Conservation (phyloP, 2,113 vertebrate genomes). For the Festucalex cinctus region DNA sequence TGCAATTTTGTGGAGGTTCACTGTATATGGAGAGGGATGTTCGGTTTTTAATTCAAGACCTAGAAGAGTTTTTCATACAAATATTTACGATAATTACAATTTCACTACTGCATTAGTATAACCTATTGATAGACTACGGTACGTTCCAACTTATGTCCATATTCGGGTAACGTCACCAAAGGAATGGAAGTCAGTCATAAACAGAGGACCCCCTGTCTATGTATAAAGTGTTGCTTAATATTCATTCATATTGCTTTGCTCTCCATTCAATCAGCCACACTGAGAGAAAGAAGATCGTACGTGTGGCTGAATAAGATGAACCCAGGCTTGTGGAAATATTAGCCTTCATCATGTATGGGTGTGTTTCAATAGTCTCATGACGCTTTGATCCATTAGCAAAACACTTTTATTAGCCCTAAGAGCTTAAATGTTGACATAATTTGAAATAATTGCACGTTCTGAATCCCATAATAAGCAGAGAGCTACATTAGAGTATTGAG, state of each 20-base stretch:
- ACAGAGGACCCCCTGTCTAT: neutral
- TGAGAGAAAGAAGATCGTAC: conserved; percentile 18
- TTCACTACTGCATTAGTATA: neutral
- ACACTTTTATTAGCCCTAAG: neutral
- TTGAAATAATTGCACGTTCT: conserved; percentile 2
- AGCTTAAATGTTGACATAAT: conserved; percentile 7
- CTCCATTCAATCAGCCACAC: conserved; percentile 9
- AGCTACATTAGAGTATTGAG: conserved; percentile 53
- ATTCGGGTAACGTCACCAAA: neutral
- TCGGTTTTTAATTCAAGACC: too few species aligned
- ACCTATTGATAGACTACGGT: neutral
- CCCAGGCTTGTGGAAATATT: neutral
- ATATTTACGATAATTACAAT: neutral
- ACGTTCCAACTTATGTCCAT: neutral
- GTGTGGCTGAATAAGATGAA: neutral
- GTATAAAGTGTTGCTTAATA: neutral
- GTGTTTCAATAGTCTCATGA: conserved; percentile 53
- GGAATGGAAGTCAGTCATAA: neutral
- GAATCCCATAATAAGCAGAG: conserved; percentile 18
- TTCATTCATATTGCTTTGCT: conserved; percentile 4
- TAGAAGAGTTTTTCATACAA: neutral
- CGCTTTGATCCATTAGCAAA: conserved; percentile 12
- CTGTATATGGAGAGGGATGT: too few species aligned
- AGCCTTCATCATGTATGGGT: conserved; percentile 56
- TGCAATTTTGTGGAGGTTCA: neutral